A percentile compares a stretch with the other conserved stretches of the same genome.
These are phyloP conservation scores for Hassar affinis DNA, from an alignment of 2,113 vertebrate species.

Conservation along the genomic window DNA sequence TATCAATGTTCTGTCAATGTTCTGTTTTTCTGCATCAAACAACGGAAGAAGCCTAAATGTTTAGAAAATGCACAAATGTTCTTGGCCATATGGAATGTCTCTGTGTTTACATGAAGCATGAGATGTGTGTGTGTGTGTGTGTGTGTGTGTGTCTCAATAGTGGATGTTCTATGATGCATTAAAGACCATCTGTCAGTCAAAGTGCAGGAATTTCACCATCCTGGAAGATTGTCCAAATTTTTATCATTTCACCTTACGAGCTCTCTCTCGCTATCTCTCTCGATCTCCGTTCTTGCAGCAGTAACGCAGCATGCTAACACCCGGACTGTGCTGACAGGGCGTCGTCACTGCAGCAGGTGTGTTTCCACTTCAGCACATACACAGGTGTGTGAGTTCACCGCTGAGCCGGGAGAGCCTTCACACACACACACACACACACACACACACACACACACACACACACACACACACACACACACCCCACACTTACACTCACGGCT, in stretches of 20 bases:
- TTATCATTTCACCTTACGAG: neutral
- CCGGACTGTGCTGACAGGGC: neutral
- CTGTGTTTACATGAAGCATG: neutral
- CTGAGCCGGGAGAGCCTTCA: conserved; percentile 2
- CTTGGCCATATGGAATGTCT: neutral
- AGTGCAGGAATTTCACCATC: neutral
- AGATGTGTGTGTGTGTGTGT: neutral
- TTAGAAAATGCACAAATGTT: neutral
- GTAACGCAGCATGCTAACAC: neutral
- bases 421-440: neutral
- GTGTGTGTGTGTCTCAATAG: too few relatives aligned
- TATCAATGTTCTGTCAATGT: neutral
- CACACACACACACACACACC: neutral
- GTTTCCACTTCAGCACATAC: conserved; percentile 29
- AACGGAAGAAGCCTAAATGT: neutral
- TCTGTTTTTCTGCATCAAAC: neutral
- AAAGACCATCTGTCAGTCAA: conserved; percentile 35
- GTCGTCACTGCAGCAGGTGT: conserved; percentile 22
- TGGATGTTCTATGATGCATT: conserved; percentile 19
- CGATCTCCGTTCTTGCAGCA: neutral
- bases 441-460: too few relatives aligned
- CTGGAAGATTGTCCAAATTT: neutral
- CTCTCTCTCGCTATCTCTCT: neutral
- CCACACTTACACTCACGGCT: conserved; percentile 6
- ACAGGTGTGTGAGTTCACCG: conserved; percentile 18